Percentiles rank a stretch among this genome's conserved stretches.
Conservation (phyloP, 2,888 invertebrate genomes). For the Caenorhabditis sulstoni region DNA sequence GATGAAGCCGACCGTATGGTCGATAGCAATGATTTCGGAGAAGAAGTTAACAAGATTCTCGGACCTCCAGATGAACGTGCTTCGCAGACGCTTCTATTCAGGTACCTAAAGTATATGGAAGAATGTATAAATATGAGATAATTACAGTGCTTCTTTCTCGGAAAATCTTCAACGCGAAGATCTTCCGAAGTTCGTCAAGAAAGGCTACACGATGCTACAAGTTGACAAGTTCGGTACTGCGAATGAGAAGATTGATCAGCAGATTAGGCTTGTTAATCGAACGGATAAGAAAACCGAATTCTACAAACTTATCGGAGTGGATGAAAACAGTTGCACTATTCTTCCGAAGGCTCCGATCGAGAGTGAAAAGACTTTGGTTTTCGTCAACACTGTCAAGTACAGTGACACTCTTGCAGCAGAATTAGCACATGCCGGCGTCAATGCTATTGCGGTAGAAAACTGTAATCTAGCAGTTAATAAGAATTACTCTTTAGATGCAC, state of each 20-base stretch:
- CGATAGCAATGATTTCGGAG: conserved; percentile 40
- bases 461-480: no score
- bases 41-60: conserved; percentile 38
- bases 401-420: conserved; percentile 26
- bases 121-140: no score
- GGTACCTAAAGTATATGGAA: conserved; percentile 7
- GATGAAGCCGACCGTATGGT: conserved; percentile 60
- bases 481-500: conserved; percentile 48
- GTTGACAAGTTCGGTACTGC: conserved; percentile 55
- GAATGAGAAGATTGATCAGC: conserved; percentile 44
- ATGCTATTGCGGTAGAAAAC: conserved; percentile 31
- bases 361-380: conserved; percentile 52
- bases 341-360: conserved; percentile 25
- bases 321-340: conserved; percentile 19
- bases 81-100: conserved; percentile 41
- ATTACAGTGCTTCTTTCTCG: conserved; percentile 48
- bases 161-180: conserved; percentile 37
- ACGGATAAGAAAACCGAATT: conserved; percentile 23
- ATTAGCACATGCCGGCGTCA: conserved; percentile 11
- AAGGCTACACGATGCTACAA: conserved; percentile 43
- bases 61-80: conserved; percentile 24
- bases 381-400: conserved; percentile 49
- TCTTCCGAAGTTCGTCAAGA: conserved; percentile 38
- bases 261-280: conserved; percentile 9
- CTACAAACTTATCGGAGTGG: conserved; percentile 43